Conservation (phyloP, 1,140 invertebrate genomes). For the Heliconius hewitsoni region DNA sequence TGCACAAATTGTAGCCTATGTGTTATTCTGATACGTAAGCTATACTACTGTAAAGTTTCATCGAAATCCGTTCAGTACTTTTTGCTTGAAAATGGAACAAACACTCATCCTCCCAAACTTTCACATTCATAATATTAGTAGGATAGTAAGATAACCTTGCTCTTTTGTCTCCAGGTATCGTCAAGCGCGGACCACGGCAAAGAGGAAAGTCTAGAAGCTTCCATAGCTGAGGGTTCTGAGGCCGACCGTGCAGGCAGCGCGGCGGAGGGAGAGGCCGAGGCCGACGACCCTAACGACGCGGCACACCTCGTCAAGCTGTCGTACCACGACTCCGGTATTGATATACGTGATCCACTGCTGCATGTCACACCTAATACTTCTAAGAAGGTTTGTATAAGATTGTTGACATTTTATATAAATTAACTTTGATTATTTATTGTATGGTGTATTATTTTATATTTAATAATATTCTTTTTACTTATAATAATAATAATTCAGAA, state of each 20-base stretch:
- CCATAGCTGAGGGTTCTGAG: slow-evolving; percentile 42
- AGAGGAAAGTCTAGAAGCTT: slow-evolving; percentile 57
- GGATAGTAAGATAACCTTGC: too few species aligned
- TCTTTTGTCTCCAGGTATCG: slow-evolving; percentile 53
- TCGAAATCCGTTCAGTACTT: too few species aligned
- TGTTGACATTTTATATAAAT: neutral
- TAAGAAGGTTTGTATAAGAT: slow-evolving; percentile 68
- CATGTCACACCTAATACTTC: slow-evolving; percentile 66
- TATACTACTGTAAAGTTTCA: too few species aligned
- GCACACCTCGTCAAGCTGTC: slow-evolving; percentile 86
- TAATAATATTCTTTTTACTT: neutral
- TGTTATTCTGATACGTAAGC: too few species aligned
- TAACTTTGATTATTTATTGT: too few species aligned
- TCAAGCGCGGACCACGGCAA: slow-evolving; percentile 63
- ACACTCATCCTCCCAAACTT: too few species aligned
- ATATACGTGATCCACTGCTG: slow-evolving; percentile 87
- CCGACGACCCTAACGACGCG: slow-evolving; percentile 51
- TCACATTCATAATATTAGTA: too few species aligned
- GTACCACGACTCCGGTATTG: slow-evolving; percentile 94
- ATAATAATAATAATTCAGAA: neutral
- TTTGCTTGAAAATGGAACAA: too few species aligned
- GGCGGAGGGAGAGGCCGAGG: slow-evolving; percentile 43
- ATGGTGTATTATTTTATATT: too few species aligned
- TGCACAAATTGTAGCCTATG: too few species aligned
- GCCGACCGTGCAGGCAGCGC: slow-evolving; percentile 44